Evolutionary conservation across 2,888 invertebrate genomes (phyloP), one percentile per base, ranked within the genome.

Genomic region (Caenorhabditis sp.): DNA sequence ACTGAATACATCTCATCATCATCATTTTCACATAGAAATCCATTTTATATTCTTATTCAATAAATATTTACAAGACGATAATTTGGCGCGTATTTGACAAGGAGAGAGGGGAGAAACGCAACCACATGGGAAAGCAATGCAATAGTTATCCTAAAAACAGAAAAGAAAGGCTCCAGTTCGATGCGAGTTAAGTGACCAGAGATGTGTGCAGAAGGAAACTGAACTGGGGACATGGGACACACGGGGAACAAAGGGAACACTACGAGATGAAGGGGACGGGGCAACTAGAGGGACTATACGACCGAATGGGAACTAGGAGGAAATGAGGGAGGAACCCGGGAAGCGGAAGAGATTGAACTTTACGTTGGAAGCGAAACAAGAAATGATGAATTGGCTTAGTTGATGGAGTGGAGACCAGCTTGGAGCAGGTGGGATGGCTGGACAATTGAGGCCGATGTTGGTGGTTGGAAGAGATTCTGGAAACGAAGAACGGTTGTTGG

Each of bases 321-420:
- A 71, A 55, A 32, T 26, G 32, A 32, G 37, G 8, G 28, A 58
- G n/a, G 53, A 50, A 72, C 80, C 80, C 72, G 80, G 22, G 11
- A 69, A 64, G 32, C 62, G 64, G 72, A 72, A 68, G 67, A 72
- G 55, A 62, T 72, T 80, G 71, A 72, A 72, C 61, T 79, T 62
- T 37, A 55, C 32, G 37, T 50, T n/a, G 47, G 61, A 64, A 65
- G 56, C 11, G 61, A n/a, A n/a, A 24, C 26, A 51, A 58, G 22
- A 58, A 37, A 15, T 32, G 32, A 32, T 32, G 32, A 9, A 32
- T 32, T 4, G 26, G 26, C 35, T 58, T 74, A 72, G 22, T 74
- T 58, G 28, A 80, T 82, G 74, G 62, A 80, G 65, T 76, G 79
- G 28, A 82, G 82, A 67, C 77, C 64, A n/a, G 82, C 68, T 51